Conservation (phyloP, 1,140 invertebrate species). For the Cotesia chilonis region DNA sequence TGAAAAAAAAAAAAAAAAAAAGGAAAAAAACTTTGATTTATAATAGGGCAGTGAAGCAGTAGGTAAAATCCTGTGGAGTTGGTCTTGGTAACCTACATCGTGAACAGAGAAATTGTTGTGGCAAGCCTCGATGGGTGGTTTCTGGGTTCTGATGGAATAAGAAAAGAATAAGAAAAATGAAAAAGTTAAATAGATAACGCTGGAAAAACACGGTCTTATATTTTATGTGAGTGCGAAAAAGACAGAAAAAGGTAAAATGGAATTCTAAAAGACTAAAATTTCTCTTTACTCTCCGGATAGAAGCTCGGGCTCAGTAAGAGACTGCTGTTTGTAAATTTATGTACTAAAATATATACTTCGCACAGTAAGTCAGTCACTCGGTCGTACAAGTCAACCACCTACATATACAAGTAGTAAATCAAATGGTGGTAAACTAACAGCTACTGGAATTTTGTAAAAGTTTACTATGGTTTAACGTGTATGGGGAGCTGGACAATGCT, state of each 20-base stretch:
- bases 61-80: slow-evolving; percentile 50
- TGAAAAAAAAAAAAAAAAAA: slow-evolving; percentile 10
- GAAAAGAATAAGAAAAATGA: not conserved
- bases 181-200: not conserved
- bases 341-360: not conserved
- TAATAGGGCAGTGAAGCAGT: slow-evolving; percentile 59
- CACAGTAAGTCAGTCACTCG: too few species aligned
- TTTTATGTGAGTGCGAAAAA: not conserved
- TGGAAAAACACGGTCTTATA: not conserved
- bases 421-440: too few species aligned
- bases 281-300: not conserved
- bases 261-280: slow-evolving; percentile 4
- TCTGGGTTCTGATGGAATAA: not conserved
- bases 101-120: slow-evolving; percentile 66
- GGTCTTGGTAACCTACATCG: slow-evolving; percentile 61
- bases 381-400: too few species aligned
- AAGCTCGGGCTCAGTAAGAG: not conserved
- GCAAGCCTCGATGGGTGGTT: slow-evolving; percentile 60
- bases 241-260: not conserved
- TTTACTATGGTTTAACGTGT: too few species aligned
- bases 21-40: slow-evolving; percentile 54
- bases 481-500: too few species aligned
- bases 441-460: too few species aligned
- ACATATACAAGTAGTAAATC: too few species aligned
- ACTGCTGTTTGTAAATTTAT: not conserved